A percentile compares a stretch with the other conserved stretches of the same genome.
phyloP scores from a whole-genome alignment of 2,888 invertebrate genomes.

The Acrobeloides nanus region DNA sequence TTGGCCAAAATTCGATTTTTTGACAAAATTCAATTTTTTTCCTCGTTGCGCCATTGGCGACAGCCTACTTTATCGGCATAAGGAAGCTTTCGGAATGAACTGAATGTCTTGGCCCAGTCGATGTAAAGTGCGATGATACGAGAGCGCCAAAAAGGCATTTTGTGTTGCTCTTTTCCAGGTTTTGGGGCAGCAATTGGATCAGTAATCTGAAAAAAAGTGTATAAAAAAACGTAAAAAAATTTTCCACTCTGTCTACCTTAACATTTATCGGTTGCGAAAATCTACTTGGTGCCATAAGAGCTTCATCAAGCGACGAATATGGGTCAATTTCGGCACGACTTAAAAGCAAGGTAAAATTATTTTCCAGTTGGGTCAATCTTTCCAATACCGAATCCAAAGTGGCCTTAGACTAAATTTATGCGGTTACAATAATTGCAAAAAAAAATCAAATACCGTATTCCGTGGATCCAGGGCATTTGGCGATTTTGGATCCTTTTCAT shows the following conservation, averaged over 20 bases:
- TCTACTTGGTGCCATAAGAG: constrained; percentile 36
- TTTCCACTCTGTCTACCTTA: constrained; percentile 24
- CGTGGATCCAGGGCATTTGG: too few species aligned
- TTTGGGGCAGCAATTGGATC: constrained; percentile 39
- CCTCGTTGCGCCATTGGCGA: too few species aligned
- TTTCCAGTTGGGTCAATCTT: constrained; percentile 41
- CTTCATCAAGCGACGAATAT: constrained; percentile 43
- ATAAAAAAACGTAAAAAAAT: neutral
- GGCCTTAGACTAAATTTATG: neutral
- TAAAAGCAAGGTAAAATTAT: constrained; percentile 47
- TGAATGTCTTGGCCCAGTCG: constrained; percentile 52
- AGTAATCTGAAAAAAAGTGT: constrained; percentile 30
- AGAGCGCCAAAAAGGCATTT: constrained; percentile 51
- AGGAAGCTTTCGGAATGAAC: constrained; percentile 44
- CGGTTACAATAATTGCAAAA: neutral
- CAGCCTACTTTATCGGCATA: constrained; percentile 47
- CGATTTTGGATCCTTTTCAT: too few species aligned
- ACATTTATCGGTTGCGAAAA: constrained; percentile 43
- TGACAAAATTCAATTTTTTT: neutral
- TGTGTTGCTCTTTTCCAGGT: constrained; percentile 28
- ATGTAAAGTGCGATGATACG: constrained; percentile 49
- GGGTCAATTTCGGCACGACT: constrained; percentile 36
- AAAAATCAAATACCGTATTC: too few species aligned
- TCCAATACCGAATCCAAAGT: constrained; percentile 39
- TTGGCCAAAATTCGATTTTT: neutral